Percentiles rank a stretch among this genome's conserved stretches.
These are phyloP conservation scores for Spheniscus humboldti DNA, from an alignment of 2,797 vertebrate species.

Conservation along the genomic window DNA sequence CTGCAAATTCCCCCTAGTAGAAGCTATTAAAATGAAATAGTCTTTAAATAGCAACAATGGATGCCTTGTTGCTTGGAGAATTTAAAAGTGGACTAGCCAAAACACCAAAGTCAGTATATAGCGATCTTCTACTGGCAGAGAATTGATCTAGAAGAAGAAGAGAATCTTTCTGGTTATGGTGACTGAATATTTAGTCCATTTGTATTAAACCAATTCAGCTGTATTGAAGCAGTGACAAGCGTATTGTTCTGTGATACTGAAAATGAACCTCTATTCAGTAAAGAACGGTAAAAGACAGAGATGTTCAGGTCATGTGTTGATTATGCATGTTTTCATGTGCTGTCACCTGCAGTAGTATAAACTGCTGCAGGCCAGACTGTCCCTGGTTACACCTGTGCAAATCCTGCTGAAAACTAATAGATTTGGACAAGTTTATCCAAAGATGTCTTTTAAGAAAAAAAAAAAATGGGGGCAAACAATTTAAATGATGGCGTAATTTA, in stretches of 20 bases:
- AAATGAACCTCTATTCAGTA: neutral
- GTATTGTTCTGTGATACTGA: neutral
- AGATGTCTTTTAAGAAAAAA: neutral
- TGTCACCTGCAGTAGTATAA: neutral
- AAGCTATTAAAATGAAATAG: neutral
- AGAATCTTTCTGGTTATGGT: neutral
- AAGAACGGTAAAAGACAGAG: neutral
- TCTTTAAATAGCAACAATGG: neutral
- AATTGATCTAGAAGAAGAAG: neutral
- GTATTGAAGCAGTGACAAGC: neutral
- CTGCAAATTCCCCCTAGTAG: neutral
- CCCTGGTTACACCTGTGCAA: neutral
- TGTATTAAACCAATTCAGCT: neutral
- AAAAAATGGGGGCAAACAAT: neutral
- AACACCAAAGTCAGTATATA: neutral
- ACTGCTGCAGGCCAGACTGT: conserved; percentile 22
- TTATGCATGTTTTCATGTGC: neutral
- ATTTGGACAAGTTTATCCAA: conserved; percentile 1
- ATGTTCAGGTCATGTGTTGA: neutral
- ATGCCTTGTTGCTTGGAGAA: neutral
- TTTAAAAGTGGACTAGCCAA: neutral
- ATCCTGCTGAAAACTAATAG: neutral
- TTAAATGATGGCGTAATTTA: neutral
- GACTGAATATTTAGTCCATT: neutral
- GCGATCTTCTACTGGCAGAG: neutral